Evolutionary conservation across 2,888 invertebrate species (phyloP).

Genomic region (Mythimna loreyi): DNA sequence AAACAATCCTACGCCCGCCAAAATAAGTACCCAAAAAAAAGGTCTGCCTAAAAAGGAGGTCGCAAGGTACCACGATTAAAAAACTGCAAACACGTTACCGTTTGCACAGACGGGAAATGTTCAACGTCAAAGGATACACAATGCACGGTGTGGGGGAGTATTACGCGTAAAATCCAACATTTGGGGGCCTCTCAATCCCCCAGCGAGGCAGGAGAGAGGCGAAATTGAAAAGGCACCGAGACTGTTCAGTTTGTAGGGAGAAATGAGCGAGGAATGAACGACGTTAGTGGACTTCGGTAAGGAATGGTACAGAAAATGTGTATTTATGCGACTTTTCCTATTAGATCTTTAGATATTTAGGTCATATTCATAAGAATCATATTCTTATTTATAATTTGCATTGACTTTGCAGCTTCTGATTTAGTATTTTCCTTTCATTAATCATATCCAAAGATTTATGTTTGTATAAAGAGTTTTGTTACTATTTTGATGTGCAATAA

Average conservation of each 20-base stretch:
- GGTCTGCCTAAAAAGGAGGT: conserved; percentile 6
- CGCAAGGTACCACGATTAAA: conserved; percentile 41
- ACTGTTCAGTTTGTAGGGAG: conserved; percentile 62
- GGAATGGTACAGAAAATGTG: background rate
- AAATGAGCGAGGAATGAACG: conserved; percentile 47
- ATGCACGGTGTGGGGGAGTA: conserved; percentile 68
- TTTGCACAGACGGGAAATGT: conserved; percentile 54
- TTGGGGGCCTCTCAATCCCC: conserved; percentile 75
- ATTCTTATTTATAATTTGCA: background rate
- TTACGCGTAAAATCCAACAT: conserved; percentile 80
- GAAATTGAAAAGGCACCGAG: conserved; percentile 84
- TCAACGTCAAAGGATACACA: conserved; percentile 70
- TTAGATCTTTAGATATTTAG: background rate
- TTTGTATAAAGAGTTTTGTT: too few species aligned
- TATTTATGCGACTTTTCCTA: background rate
- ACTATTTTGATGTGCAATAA: too few species aligned
- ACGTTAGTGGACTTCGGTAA: conserved; percentile 15
- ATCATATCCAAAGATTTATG: too few species aligned
- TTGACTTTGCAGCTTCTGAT: background rate
- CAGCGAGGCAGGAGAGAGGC: conserved; percentile 69
- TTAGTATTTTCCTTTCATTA: background rate
- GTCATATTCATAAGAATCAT: background rate
- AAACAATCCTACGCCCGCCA: too few species aligned
- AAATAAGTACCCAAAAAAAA: conserved; percentile 3
- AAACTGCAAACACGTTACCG: conserved; percentile 49